A percentile compares a stretch with the other conserved stretches of the same genome.
phyloP scores from a whole-genome alignment of 2,888 invertebrate species.

The Xylota segnis region DNA sequence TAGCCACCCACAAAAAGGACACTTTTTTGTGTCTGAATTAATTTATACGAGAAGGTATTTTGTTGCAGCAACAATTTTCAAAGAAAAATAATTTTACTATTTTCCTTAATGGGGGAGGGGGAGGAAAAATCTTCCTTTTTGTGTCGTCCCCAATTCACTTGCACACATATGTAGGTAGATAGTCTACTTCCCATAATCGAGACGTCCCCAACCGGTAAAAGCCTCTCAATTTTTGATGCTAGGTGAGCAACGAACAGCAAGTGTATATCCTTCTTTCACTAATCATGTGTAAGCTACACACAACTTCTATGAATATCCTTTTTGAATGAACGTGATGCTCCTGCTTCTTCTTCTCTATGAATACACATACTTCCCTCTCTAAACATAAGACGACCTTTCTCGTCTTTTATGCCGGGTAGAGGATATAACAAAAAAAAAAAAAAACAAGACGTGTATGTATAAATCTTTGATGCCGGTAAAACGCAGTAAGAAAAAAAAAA shows the following conservation, averaged over 20 bases:
- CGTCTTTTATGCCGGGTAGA: constrained; percentile 47
- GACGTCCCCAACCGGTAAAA: constrained; percentile 17
- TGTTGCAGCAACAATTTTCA: constrained; percentile 5
- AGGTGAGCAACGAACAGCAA: constrained; percentile 1
- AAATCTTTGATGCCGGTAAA: constrained; percentile 70
- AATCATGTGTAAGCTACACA: constrained; percentile 60
- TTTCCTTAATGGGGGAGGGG: too few species aligned
- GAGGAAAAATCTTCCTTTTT: neutral
- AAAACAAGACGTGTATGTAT: constrained; percentile 37
- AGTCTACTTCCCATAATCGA: constrained; percentile 8
- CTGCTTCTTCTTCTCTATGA: too few species aligned
- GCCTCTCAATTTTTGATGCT: constrained; percentile 48
- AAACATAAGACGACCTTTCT: constrained; percentile 69
- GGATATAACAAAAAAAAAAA: constrained; percentile 42
- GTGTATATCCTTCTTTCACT: constrained; percentile 47
- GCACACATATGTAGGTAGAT: neutral
- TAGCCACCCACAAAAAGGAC: constrained; percentile 37
- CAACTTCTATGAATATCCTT: constrained; percentile 61
- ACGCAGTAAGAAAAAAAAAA: constrained; percentile 32
- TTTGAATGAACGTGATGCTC: constrained; percentile 58
- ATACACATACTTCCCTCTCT: constrained; percentile 49
- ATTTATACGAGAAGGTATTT: constrained; percentile 1
- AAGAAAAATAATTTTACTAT: neutral
- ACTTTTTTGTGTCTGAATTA: constrained; percentile 44
- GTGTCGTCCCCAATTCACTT: neutral